Percentiles rank a stretch among this genome's conserved stretches.
These are phyloP conservation scores for Bos javanicus DNA, from an alignment of 2,113 vertebrate species.

Conservation along the genomic window DNA sequence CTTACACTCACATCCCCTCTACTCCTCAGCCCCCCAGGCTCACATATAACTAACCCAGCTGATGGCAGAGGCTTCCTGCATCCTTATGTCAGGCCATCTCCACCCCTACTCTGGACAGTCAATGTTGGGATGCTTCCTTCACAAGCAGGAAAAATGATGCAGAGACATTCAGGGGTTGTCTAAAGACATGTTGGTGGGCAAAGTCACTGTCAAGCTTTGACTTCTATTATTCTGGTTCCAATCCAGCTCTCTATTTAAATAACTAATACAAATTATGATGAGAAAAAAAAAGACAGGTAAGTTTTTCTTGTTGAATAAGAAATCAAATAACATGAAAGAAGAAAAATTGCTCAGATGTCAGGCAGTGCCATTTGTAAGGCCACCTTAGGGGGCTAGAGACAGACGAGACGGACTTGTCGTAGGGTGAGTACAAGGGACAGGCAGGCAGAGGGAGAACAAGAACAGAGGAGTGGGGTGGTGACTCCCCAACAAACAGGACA, in stretches of 20 bases:
- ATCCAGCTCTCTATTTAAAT: background rate
- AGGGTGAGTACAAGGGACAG: background rate
- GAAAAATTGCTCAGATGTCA: background rate
- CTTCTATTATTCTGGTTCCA: background rate
- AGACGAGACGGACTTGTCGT: too few species aligned
- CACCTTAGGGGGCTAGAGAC: background rate
- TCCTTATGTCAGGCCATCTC: background rate
- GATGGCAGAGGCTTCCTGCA: background rate
- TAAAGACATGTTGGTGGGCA: background rate
- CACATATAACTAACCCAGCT: background rate
- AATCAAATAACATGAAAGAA: background rate
- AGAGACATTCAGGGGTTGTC: background rate
- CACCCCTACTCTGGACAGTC: background rate
- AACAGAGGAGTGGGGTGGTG: background rate
- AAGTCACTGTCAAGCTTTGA: background rate
- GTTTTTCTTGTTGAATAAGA: background rate
- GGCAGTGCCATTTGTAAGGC: background rate
- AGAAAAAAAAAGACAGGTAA: background rate
- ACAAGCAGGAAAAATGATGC: background rate
- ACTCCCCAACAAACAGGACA: background rate
- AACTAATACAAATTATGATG: background rate
- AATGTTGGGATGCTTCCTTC: background rate
- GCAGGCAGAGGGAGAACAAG: background rate
- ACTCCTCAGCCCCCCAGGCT: background rate
- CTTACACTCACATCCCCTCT: background rate